Conservation (phyloP, 2,113 vertebrate genomes). For the Semicossyphus pulcher region DNA sequence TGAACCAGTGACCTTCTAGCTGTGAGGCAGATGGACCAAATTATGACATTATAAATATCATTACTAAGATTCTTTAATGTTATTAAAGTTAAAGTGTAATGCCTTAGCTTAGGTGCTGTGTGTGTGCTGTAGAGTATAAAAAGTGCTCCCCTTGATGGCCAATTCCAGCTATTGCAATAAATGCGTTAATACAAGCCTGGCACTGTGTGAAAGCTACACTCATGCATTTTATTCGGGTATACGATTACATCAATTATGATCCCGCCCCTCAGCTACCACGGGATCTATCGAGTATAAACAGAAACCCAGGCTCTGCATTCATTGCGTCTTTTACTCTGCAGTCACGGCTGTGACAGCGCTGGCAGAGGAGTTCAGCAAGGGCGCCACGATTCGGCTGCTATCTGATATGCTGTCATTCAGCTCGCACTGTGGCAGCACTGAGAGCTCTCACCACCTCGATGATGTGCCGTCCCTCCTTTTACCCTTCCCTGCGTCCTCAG, state of each 20-base stretch:
- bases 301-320: not conserved
- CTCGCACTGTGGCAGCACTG: constrained; percentile 21
- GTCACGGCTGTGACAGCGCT: constrained; percentile 33
- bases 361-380: constrained; percentile 44
- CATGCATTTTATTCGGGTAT: not conserved
- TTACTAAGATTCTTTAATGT: no score
- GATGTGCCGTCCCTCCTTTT: constrained; percentile 29
- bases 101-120: no score
- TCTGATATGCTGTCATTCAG: constrained; percentile 68
- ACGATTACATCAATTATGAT: not conserved
- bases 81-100: not conserved
- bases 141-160: constrained; percentile 8
- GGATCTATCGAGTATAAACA: no score
- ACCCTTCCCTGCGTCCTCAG: constrained; percentile 10
- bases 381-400: constrained; percentile 48
- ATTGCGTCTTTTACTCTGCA: not conserved
- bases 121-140: not conserved
- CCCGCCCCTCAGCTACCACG: not conserved
- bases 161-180: not conserved
- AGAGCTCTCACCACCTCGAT: constrained; percentile 41
- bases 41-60: no score
- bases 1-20: no score
- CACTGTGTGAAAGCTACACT: no score
- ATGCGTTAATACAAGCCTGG: not conserved
- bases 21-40: no score